Conservation (phyloP, 2,797 vertebrate species). For the Heteromormyrus szaboi region DNA sequence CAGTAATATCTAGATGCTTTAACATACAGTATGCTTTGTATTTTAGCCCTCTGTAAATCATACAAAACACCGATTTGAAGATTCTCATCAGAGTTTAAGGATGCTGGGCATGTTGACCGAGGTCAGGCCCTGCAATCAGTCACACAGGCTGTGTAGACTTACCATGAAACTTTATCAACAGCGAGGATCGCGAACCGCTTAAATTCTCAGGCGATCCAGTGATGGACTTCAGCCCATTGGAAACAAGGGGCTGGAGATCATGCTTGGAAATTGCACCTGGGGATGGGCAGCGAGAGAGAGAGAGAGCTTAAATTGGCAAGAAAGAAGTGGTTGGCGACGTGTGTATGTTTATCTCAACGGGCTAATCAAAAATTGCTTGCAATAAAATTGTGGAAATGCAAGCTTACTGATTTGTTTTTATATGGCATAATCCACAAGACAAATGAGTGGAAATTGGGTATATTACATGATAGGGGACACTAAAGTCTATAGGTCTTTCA, state of each 20-base stretch:
- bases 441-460: neutral
- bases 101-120: neutral
- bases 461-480: neutral
- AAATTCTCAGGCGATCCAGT: conserved; percentile 55
- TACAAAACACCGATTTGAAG: neutral
- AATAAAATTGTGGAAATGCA: neutral
- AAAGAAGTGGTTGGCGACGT: neutral
- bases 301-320: neutral
- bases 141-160: conserved; percentile 23
- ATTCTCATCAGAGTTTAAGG: neutral
- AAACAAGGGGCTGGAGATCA: conserved; percentile 68
- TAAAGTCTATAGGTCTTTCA: neutral
- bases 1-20: neutral
- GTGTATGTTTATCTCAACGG: neutral
- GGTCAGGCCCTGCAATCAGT: neutral
- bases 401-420: neutral
- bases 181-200: conserved; percentile 61
- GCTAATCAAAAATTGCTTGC: neutral
- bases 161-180: conserved; percentile 74
- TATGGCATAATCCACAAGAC: neutral
- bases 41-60: neutral
- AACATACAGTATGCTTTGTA: neutral
- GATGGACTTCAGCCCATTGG: conserved; percentile 51
- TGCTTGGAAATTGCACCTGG: conserved; percentile 64
- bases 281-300: neutral